Conservation (phyloP, 2,113 vertebrate genomes). For the Mormoops blainvillei region DNA sequence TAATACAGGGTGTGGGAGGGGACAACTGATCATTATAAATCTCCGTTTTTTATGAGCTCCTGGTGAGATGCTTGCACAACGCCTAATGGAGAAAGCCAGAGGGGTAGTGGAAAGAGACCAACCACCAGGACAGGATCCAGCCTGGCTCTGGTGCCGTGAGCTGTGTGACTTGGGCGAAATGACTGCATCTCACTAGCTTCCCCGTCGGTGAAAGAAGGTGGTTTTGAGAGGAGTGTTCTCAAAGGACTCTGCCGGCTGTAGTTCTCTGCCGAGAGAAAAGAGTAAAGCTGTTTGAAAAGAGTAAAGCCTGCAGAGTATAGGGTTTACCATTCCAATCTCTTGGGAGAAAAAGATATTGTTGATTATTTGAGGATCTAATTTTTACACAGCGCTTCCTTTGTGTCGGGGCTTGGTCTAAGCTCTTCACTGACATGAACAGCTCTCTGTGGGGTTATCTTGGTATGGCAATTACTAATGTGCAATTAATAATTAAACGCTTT, state of each 20-base stretch:
- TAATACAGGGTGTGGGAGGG: background rate
- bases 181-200: background rate
- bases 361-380: slow-evolving; percentile 5
- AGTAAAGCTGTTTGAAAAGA: background rate
- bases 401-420: slow-evolving; percentile 22
- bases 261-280: background rate
- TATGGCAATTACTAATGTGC: background rate
- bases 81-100: background rate
- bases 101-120: background rate
- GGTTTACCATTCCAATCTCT: background rate
- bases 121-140: background rate
- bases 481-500: slow-evolving; percentile 59
- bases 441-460: slow-evolving; percentile 7
- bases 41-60: background rate
- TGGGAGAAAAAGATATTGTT: background rate
- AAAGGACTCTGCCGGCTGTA: background rate
- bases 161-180: background rate
- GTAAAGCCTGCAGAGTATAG: background rate
- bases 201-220: background rate
- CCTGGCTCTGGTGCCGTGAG: background rate
- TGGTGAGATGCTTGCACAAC: background rate
- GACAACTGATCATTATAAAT: background rate
- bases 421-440: background rate
- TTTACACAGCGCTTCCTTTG: background rate
- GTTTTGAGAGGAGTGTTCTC: background rate